Percentiles rank a stretch among this genome's conserved stretches.
Evolutionary conservation across 2,113 vertebrate genomes (phyloP).

Genomic region (Boulengeromyrus knoepffleri): DNA sequence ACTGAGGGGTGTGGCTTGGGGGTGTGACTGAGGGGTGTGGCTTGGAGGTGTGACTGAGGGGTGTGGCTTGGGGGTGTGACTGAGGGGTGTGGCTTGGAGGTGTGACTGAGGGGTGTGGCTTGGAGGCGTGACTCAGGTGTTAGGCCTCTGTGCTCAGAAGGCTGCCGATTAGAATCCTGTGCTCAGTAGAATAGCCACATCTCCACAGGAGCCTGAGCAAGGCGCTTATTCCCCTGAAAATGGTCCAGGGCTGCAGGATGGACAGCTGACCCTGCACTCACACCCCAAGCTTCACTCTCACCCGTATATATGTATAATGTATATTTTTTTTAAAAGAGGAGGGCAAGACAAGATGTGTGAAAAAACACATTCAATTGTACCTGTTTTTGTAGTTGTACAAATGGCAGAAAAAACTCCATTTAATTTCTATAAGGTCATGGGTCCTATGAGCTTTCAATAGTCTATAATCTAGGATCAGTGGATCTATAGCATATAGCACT

Average conservation of each 20-base stretch:
- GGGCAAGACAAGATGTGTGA: background rate
- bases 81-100: too few relatives aligned
- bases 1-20: background rate
- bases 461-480: background rate
- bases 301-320: background rate
- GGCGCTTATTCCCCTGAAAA: background rate
- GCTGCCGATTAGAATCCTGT: background rate
- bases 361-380: background rate
- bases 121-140: background rate
- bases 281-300: background rate
- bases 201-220: background rate
- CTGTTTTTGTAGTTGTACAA: background rate
- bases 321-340: background rate
- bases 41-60: too few relatives aligned
- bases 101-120: background rate
- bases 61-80: background rate
- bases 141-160: background rate
- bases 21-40: too few relatives aligned
- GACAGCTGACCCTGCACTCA: background rate
- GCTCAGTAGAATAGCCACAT: background rate
- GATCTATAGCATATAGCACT: background rate
- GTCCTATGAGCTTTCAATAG: background rate
- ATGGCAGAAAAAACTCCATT: background rate
- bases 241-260: background rate
- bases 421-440: background rate